phyloP scores from a whole-genome alignment of 2,797 vertebrate species.

The Ibycter americanus region DNA sequence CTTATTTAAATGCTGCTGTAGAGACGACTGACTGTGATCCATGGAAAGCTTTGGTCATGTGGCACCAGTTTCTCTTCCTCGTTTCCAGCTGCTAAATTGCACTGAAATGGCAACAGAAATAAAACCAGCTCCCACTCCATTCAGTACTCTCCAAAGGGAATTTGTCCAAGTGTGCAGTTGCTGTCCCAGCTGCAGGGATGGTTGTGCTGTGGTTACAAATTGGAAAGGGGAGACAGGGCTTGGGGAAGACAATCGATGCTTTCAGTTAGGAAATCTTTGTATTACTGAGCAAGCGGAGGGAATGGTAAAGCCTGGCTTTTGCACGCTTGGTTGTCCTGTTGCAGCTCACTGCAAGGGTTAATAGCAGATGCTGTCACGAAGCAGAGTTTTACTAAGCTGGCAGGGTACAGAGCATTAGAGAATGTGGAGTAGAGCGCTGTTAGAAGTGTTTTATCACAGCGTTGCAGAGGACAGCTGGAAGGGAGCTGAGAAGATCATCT shows the following conservation, averaged over 20 bases:
- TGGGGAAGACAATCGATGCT: neutral
- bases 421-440: neutral
- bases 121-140: neutral
- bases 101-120: neutral
- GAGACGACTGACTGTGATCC: accelerated
- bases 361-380: neutral
- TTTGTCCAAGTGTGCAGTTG: neutral
- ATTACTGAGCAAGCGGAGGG: neutral
- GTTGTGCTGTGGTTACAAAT: neutral
- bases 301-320: neutral
- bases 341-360: neutral
- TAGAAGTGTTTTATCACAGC: neutral
- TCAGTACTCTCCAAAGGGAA: neutral
- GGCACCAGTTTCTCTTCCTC: neutral
- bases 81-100: neutral
- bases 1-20: neutral
- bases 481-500: neutral
- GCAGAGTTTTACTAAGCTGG: neutral
- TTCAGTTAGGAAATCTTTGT: neutral
- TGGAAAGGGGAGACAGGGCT: neutral
- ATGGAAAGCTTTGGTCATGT: neutral
- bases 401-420: neutral
- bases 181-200: neutral
- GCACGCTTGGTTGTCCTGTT: neutral
- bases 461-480: neutral